These are phyloP conservation scores for Pristionchus pacificus DNA, from an alignment of 1,140 invertebrate genomes.

Conservation along the genomic window DNA sequence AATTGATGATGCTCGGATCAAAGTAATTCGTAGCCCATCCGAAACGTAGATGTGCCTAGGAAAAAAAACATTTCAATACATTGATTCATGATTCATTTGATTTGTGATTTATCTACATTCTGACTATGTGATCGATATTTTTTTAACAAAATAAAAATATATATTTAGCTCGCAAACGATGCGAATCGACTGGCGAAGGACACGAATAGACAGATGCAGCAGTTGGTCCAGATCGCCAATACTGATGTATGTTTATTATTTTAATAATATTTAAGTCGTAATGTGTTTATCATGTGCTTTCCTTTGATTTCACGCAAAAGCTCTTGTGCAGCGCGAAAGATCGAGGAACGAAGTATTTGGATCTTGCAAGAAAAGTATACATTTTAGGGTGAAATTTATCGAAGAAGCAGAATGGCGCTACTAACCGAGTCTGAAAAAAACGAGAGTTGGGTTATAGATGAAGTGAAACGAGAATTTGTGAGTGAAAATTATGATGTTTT, in stretches of 20 bases:
- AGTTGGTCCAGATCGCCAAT: constrained; percentile 67
- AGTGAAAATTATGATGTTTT: no score
- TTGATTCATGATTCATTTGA: background rate
- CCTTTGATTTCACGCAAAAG: constrained; percentile 68
- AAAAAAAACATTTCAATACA: background rate
- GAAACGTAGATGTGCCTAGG: no score
- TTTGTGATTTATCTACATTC: background rate
- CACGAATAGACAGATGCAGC: constrained; percentile 79
- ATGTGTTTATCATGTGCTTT: background rate
- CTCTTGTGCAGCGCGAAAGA: constrained; percentile 83
- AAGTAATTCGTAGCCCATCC: no score
- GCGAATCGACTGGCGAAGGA: constrained; percentile 73
- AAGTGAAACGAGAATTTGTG: no score
- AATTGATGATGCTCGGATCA: no score
- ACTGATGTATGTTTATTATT: constrained; percentile 41
- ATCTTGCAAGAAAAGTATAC: background rate
- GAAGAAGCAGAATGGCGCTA: background rate
- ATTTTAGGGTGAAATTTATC: background rate
- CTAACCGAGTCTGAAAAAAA: no score
- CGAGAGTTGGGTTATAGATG: no score
- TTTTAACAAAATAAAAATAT: background rate
- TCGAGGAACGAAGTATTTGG: constrained; percentile 87
- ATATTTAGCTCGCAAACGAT: constrained; percentile 20
- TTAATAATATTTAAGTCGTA: background rate
- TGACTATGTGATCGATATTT: background rate